Percentiles rank a stretch among this genome's conserved stretches.
phyloP scores from a whole-genome alignment of 30 jellyfish, hydroid and myxozoan genomes.

The Sanderia malayensis region DNA sequence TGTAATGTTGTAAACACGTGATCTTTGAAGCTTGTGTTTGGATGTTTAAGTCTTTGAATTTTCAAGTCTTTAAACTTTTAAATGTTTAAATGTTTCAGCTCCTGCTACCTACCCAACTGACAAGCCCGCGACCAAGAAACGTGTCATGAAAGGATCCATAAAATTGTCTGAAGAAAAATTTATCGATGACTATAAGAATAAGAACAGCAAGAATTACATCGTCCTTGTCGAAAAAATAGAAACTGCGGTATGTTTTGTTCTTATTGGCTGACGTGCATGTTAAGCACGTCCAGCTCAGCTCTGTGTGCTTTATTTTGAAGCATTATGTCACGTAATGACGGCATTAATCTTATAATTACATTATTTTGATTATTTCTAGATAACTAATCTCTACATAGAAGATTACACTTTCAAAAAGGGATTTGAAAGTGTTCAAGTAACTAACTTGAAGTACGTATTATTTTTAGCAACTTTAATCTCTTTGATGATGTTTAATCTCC shows the following conservation, averaged over 20 bases:
- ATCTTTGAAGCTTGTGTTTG: too few relatives aligned
- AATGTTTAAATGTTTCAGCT: conserved; percentile 16
- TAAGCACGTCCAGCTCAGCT: too few relatives aligned
- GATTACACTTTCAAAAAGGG: conserved; percentile 71
- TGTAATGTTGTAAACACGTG: too few relatives aligned
- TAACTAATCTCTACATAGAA: conserved; percentile 51
- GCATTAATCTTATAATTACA: too few relatives aligned
- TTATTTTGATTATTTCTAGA: conserved; percentile 16
- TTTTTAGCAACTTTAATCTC: neutral
- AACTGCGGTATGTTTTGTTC: conserved; percentile 61
- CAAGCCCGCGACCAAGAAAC: conserved; percentile 60
- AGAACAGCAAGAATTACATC: conserved; percentile 34
- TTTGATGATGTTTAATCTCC: too few relatives aligned
- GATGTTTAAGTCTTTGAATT: neutral
- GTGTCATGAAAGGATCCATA: conserved; percentile 28
- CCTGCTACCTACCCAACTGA: conserved; percentile 59
- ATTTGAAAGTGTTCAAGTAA: conserved; percentile 56
- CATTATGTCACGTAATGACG: too few relatives aligned
- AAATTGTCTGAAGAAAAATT: conserved; percentile 30
- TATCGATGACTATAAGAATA: conserved; percentile 20
- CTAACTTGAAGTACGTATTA: conserved; percentile 53
- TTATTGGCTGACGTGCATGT: too few relatives aligned
- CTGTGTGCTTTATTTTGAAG: too few relatives aligned
- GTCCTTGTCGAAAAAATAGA: conserved; percentile 53
- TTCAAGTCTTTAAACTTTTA: neutral